Conservation (phyloP, 2,797 vertebrate genomes). For the Sparus aurata region DNA sequence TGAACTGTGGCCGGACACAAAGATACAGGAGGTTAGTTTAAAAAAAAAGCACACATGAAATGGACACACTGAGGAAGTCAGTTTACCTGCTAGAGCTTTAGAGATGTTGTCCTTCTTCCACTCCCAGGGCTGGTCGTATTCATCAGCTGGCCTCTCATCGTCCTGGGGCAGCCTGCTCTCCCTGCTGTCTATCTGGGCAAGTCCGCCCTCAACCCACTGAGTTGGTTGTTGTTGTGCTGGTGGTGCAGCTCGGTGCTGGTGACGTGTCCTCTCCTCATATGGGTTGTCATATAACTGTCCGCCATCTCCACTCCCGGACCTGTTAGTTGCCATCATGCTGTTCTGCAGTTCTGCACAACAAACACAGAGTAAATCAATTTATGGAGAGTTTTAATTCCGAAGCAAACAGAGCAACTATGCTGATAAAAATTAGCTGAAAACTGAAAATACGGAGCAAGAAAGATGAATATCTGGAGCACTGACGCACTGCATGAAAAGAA, state of each 20-base stretch:
- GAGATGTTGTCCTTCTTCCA: constrained; percentile 96
- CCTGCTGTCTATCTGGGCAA: constrained; percentile 61
- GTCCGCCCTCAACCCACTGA: constrained; percentile 50
- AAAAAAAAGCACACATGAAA: neutral
- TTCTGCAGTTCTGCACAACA: constrained; percentile 75
- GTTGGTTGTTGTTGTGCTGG: constrained; percentile 40
- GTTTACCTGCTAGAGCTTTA: constrained; percentile 90
- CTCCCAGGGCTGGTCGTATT: constrained; percentile 96
- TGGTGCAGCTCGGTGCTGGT: constrained; percentile 45
- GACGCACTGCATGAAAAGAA: neutral
- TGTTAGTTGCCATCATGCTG: constrained; percentile 63
- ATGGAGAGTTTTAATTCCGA: neutral
- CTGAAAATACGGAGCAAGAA: neutral
- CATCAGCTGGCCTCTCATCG: constrained; percentile 91
- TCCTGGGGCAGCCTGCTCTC: constrained; percentile 89
- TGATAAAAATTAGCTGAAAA: neutral
- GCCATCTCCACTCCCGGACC: constrained; percentile 64
- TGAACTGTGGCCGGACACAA: constrained; percentile 84
- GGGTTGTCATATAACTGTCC: constrained; percentile 92
- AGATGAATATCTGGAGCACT: neutral
- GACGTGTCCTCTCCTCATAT: constrained; percentile 85
- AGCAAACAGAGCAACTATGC: neutral
- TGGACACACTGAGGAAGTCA: rapidly evolving
- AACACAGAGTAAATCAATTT: neutral
- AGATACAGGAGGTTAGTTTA: neutral